Conservation (phyloP, 2,888 invertebrate genomes). For the Zootermopsis nevadensis region DNA sequence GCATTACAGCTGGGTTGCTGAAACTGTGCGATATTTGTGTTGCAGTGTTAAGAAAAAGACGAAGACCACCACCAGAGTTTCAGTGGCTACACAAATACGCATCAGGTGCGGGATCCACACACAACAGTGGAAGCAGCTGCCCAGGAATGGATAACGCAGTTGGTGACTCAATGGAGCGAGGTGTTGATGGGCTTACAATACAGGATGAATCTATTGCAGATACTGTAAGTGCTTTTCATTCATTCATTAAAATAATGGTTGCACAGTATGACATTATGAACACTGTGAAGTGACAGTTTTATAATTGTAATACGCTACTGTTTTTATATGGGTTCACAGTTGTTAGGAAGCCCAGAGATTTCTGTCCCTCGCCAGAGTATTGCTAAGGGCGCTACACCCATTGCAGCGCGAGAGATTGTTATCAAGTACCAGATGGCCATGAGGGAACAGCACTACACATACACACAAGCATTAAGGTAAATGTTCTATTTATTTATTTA, state of each 20-base stretch:
- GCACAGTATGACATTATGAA: neutral
- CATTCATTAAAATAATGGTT: neutral
- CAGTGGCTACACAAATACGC: slow-evolving; percentile 57
- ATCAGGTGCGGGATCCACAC: neutral
- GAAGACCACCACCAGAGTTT: slow-evolving; percentile 57
- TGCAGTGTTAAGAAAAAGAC: slow-evolving; percentile 55
- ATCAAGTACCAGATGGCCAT: slow-evolving; percentile 81
- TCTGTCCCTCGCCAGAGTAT: slow-evolving; percentile 70
- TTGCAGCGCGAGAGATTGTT: slow-evolving; percentile 78
- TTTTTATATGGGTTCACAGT: slow-evolving; percentile 50
- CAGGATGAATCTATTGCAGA: slow-evolving; percentile 41
- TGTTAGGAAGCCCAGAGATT: slow-evolving; percentile 66
- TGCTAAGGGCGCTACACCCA: slow-evolving; percentile 67
- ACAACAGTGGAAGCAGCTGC: neutral
- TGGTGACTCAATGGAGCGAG: neutral
- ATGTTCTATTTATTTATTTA: slow-evolving; percentile 38
- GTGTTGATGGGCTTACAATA: neutral
- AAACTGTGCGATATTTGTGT: neutral
- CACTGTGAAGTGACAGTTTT: neutral
- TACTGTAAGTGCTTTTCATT: neutral
- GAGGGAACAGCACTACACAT: slow-evolving; percentile 82
- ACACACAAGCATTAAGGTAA: slow-evolving; percentile 75
- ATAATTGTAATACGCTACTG: neutral
- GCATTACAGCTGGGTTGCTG: neutral
- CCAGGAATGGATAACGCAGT: neutral